phyloP scores from a whole-genome alignment of 2,888 invertebrate genomes.

The Drosophila subsilvestris region DNA sequence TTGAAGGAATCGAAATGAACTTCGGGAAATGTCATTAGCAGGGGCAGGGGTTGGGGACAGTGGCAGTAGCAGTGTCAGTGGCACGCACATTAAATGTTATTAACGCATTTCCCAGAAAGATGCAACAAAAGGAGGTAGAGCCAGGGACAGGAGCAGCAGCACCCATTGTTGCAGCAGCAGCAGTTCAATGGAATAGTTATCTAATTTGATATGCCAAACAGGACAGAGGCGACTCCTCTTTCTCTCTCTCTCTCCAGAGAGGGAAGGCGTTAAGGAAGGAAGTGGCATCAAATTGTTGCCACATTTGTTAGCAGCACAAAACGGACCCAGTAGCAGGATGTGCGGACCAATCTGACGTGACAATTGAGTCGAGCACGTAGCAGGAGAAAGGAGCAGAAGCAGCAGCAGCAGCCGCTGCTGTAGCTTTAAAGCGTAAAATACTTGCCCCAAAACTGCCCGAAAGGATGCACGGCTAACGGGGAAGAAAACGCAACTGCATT shows the following conservation, averaged over 20 bases:
- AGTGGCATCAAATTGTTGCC: slow-evolving; percentile 39
- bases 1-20: slow-evolving; percentile 72
- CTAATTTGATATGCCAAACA: slow-evolving; percentile 61
- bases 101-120: slow-evolving; percentile 59
- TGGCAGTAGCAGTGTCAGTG: slow-evolving; percentile 10
- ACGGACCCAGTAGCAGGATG: slow-evolving; percentile 8
- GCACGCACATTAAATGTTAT: slow-evolving; percentile 77
- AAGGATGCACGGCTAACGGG: slow-evolving; percentile 26
- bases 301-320: slow-evolving; percentile 49
- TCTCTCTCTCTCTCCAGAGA: not conserved
- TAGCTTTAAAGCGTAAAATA: slow-evolving; percentile 54
- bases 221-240: not conserved
- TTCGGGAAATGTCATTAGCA: slow-evolving; percentile 55
- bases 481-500: slow-evolving; percentile 66
- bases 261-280: not conserved
- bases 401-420: slow-evolving; percentile 1
- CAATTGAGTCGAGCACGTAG: slow-evolving; percentile 68
- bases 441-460: slow-evolving; percentile 38
- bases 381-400: slow-evolving; percentile 9
- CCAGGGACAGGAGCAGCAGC: not conserved
- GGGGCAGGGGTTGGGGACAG: slow-evolving; percentile 2
- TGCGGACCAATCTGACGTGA: slow-evolving; percentile 64
- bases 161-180: slow-evolving; percentile 39
- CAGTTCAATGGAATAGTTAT: slow-evolving; percentile 73
- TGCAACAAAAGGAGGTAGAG: not conserved